A percentile compares a stretch with the other conserved stretches of the same genome.
Evolutionary conservation across 2,113 vertebrate genomes (phyloP).

Genomic region (Proterorhinus semilunaris): DNA sequence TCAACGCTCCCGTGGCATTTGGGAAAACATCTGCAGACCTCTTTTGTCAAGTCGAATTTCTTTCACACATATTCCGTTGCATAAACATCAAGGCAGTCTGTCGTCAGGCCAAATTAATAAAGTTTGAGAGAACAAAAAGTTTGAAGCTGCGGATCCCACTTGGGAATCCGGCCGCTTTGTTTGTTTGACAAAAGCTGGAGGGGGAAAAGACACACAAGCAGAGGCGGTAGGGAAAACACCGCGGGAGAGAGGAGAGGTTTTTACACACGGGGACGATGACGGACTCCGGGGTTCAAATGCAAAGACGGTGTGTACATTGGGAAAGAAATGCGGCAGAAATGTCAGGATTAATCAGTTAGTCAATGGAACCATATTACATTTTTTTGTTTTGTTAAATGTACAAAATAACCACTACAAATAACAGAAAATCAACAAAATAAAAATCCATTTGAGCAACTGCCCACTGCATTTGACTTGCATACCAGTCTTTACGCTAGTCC

Average conservation of each 20-base stretch:
- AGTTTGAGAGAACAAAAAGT: conserved; percentile 38
- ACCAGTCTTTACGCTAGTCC: too few species aligned
- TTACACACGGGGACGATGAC: not conserved
- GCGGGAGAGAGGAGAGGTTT: not conserved
- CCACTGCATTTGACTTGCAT: too few species aligned
- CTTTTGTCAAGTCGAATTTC: conserved; percentile 48
- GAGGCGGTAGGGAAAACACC: conserved; percentile 2
- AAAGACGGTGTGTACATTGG: not conserved
- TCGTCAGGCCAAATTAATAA: conserved; percentile 55
- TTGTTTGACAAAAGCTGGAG: conserved; percentile 45
- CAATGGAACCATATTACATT: too few species aligned
- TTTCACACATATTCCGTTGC: conserved; percentile 57
- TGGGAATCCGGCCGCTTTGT: conserved; percentile 34
- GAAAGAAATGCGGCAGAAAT: too few species aligned
- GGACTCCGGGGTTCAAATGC: not conserved
- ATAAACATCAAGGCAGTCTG: conserved; percentile 45
- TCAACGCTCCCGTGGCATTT: conserved; percentile 42
- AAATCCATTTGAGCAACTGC: too few species aligned
- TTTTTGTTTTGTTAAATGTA: too few species aligned
- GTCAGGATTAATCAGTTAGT: too few species aligned
- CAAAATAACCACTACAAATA: too few species aligned
- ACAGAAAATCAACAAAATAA: too few species aligned
- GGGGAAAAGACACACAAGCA: not conserved
- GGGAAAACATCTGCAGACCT: conserved; percentile 56
- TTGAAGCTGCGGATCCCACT: conserved; percentile 27